Evolutionary conservation across 2,113 vertebrate species (phyloP).

Genomic region (Ammodytes dubius): DNA sequence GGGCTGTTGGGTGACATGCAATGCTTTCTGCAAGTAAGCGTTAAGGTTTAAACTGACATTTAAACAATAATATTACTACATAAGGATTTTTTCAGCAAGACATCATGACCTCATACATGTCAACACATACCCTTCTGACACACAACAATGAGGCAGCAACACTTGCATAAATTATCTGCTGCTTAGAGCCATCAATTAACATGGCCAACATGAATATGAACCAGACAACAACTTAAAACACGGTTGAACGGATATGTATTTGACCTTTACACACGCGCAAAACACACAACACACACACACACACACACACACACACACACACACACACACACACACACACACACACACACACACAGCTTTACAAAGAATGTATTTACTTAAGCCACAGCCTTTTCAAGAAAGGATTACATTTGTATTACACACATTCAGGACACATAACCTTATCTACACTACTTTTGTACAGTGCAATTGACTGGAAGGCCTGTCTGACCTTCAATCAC

Average conservation of each 20-base stretch:
- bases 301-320: background rate
- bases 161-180: conserved; percentile 16
- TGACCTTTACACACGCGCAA: too few species aligned
- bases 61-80: background rate
- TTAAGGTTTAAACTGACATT: background rate
- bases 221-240: conserved; percentile 31
- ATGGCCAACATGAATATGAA: conserved; percentile 46
- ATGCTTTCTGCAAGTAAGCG: background rate
- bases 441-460: conserved; percentile 48
- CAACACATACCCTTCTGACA: conserved; percentile 6
- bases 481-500: conserved; percentile 80
- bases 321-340: background rate
- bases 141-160: background rate
- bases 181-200: conserved; percentile 10
- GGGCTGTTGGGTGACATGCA: background rate
- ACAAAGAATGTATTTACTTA: conserved; percentile 1
- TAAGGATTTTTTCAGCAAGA: background rate
- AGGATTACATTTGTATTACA: conserved; percentile 23
- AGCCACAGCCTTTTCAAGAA: conserved; percentile 27
- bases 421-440: conserved; percentile 10
- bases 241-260: conserved; percentile 15
- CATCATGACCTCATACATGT: background rate
- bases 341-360: background rate
- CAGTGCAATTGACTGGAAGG: conserved; percentile 62
- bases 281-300: background rate